Conservation (phyloP, 2,888 invertebrate genomes). For the Agrotis exclamationis region DNA sequence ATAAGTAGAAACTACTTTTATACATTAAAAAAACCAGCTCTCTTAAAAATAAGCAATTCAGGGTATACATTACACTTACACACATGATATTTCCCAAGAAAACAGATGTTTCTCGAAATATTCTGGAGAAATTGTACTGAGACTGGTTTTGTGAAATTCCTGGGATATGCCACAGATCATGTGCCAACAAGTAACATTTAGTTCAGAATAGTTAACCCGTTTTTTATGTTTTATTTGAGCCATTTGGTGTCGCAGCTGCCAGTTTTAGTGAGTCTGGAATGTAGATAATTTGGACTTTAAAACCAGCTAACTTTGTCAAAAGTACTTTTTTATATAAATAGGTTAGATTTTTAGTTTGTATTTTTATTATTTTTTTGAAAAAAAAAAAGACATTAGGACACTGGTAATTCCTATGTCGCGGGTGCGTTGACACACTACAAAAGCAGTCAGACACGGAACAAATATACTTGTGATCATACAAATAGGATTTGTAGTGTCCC, state of each 20-base stretch:
- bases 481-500: too few relatives aligned
- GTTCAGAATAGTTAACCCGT: constrained; percentile 21
- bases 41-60: constrained; percentile 27
- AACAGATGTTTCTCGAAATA: constrained; percentile 41
- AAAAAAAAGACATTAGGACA: too few relatives aligned
- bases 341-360: too few relatives aligned
- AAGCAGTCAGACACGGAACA: too few relatives aligned
- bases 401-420: too few relatives aligned
- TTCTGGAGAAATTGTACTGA: constrained; percentile 42
- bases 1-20: background rate
- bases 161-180: constrained; percentile 42
- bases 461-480: too few relatives aligned
- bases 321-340: too few relatives aligned
- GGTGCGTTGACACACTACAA: too few relatives aligned
- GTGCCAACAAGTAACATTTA: constrained; percentile 69
- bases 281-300: background rate
- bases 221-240: constrained; percentile 2
- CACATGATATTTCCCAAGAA: background rate
- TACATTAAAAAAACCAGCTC: constrained; percentile 21
- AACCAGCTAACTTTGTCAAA: background rate
- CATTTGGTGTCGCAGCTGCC: constrained; percentile 43
- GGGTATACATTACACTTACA: constrained; percentile 5
- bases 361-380: too few relatives aligned
- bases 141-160: constrained; percentile 24
- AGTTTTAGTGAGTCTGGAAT: constrained; percentile 2